Percentiles rank a stretch among this genome's conserved stretches.
Evolutionary conservation across 2,888 invertebrate genomes (phyloP).

Genomic region (Cheilosia variabilis): DNA sequence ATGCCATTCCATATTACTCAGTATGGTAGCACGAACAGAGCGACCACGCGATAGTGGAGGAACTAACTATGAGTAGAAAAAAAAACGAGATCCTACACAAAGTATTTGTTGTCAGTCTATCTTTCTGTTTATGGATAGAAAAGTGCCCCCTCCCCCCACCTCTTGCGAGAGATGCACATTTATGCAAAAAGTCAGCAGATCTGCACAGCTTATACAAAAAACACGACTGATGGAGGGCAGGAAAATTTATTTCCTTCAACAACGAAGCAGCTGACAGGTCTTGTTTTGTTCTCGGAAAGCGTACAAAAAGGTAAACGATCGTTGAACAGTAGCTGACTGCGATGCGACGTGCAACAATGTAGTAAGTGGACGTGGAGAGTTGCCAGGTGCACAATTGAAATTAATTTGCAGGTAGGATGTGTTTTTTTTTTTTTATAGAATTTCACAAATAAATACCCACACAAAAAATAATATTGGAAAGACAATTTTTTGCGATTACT

Average conservation of each 20-base stretch:
- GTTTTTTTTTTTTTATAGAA: no score
- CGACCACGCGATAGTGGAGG: neutral
- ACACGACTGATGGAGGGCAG: constrained; percentile 6
- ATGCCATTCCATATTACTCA: constrained; percentile 45
- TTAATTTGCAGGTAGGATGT: no score
- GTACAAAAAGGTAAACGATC: neutral
- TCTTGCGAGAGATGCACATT: constrained; percentile 17
- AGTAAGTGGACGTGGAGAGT: neutral
- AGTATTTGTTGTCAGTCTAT: constrained; percentile 51
- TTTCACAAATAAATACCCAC: no score
- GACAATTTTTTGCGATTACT: no score
- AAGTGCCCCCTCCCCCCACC: neutral
- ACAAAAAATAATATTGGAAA: no score
- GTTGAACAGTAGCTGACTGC: neutral
- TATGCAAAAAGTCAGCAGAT: constrained; percentile 5
- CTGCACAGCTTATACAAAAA: neutral
- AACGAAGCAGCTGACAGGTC: constrained; percentile 54
- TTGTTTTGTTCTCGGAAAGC: constrained; percentile 1
- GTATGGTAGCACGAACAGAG: constrained; percentile 12
- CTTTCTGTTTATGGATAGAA: constrained; percentile 63
- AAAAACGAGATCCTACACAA: constrained; percentile 38
- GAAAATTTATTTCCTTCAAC: constrained; percentile 51
- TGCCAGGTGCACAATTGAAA: neutral
- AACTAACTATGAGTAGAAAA: neutral
- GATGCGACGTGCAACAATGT: constrained; percentile 4